Evolutionary conservation across 2,888 invertebrate species (phyloP).

Genomic region (Cephus runcator): DNA sequence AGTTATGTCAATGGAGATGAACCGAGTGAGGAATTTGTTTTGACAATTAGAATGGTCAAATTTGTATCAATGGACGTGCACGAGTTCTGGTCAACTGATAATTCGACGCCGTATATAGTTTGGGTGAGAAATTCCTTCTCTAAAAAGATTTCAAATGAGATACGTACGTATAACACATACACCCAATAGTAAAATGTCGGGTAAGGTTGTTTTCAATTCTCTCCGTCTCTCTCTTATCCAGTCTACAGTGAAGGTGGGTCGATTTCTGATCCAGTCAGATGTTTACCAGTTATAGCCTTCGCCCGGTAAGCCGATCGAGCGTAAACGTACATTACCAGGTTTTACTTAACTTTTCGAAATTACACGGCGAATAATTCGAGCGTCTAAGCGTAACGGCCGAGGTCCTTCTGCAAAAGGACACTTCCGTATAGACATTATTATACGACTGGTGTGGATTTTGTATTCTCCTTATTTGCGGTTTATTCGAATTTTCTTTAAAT

Average conservation of each 20-base stretch:
- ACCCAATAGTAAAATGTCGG: neutral
- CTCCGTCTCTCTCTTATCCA: neutral
- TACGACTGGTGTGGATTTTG: neutral
- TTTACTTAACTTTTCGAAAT: neutral
- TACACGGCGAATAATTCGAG: neutral
- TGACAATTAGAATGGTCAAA: slow-evolving; percentile 16
- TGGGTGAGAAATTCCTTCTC: neutral
- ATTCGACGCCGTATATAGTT: neutral
- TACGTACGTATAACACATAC: no score
- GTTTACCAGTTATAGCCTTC: neutral
- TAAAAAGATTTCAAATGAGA: neutral
- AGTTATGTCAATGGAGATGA: slow-evolving; percentile 7
- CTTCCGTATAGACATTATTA: neutral
- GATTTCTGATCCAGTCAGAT: neutral
- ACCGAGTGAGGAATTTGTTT: slow-evolving; percentile 16
- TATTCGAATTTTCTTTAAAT: neutral
- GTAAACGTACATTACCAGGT: neutral
- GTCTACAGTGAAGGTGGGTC: neutral
- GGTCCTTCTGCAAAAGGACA: neutral
- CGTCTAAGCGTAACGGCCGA: neutral
- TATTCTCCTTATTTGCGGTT: neutral
- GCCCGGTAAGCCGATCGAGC: neutral
- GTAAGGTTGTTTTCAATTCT: neutral
- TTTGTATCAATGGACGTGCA: slow-evolving; percentile 13
- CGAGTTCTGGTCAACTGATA: neutral